Conservation (phyloP, 2,888 invertebrate genomes). For the Pelosia muscerda region DNA sequence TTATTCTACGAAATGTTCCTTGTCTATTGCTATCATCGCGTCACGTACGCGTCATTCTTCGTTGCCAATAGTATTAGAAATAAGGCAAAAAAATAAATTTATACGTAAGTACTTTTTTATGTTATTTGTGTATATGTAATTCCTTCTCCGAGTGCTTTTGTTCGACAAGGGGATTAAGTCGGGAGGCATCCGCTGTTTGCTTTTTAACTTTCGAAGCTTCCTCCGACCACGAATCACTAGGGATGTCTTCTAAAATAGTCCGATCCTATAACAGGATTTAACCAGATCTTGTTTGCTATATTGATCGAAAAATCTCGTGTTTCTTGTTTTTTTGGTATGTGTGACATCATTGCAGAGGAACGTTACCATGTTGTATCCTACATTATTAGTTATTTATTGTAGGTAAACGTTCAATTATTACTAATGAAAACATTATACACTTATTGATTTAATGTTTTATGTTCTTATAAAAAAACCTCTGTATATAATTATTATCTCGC, state of each 20-base stretch:
- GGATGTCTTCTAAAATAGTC: background rate
- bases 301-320: background rate
- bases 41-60: slow-evolving; percentile 1
- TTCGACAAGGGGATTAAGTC: slow-evolving; percentile 5
- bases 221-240: slow-evolving; percentile 1
- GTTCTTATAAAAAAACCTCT: too few relatives aligned
- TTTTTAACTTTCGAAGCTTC: slow-evolving; percentile 15
- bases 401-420: too few relatives aligned
- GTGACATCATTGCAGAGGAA: background rate
- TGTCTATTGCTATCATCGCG: too few relatives aligned
- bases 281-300: background rate
- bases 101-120: background rate
- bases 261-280: background rate
- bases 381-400: too few relatives aligned
- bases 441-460: too few relatives aligned
- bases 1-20: background rate
- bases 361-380: background rate
- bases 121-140: background rate
- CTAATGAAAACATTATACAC: too few relatives aligned
- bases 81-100: background rate
- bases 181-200: slow-evolving; percentile 11
- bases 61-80: slow-evolving; percentile 8
- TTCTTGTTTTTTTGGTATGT: too few relatives aligned
- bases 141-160: slow-evolving; percentile 7
- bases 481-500: too few relatives aligned